These are phyloP conservation scores for Cancer borealis DNA, from an alignment of 2,888 invertebrate genomes.

Conservation along the genomic window DNA sequence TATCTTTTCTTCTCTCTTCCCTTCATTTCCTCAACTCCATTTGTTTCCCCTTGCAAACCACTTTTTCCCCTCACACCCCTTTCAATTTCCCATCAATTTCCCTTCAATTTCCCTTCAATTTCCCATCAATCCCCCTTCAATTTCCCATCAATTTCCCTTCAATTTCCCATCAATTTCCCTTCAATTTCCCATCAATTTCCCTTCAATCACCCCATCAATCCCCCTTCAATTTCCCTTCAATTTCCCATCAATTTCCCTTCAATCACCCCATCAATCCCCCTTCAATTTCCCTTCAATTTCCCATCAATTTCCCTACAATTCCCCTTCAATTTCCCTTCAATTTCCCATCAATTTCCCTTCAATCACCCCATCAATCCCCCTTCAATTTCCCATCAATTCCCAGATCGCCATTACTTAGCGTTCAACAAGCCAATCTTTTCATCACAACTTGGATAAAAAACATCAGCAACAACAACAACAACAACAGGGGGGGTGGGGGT, in stretches of 20 bases:
- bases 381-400: not conserved
- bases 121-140: not conserved
- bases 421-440: constrained; percentile 79
- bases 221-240: too few relatives aligned
- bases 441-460: constrained; percentile 77
- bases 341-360: not conserved
- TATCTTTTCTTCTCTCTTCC: too few relatives aligned
- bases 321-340: not conserved
- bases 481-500: not conserved
- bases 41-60: too few relatives aligned
- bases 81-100: too few relatives aligned
- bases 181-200: too few relatives aligned
- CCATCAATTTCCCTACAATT: too few relatives aligned
- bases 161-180: too few relatives aligned
- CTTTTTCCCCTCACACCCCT: too few relatives aligned
- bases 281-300: not conserved
- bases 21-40: too few relatives aligned
- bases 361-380: not conserved
- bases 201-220: too few relatives aligned
- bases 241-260: too few relatives aligned
- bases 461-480: not conserved
- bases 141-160: too few relatives aligned
- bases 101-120: not conserved
- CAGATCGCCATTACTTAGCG: constrained; percentile 80
- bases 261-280: not conserved